A percentile compares a stretch with the other conserved stretches of the same genome.
These are phyloP conservation scores for Oegoconia quadripuncta DNA, from an alignment of 2,888 invertebrate species.

Conservation along the genomic window DNA sequence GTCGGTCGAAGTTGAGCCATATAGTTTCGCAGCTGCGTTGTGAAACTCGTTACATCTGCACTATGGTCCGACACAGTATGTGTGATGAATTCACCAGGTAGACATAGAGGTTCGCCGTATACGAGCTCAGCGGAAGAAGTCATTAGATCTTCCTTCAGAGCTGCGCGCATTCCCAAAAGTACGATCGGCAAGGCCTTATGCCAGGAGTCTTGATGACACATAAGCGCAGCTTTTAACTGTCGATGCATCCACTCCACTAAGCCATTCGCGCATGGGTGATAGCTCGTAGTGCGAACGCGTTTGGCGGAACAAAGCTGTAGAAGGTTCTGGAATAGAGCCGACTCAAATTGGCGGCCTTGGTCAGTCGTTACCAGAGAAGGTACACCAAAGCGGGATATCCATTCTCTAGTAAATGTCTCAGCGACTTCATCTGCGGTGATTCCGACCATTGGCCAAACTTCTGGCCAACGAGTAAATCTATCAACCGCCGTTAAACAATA, in stretches of 20 bases:
- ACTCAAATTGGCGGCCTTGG: slow-evolving; percentile 33
- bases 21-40: slow-evolving; percentile 1
- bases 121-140: slow-evolving; percentile 27
- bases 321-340: slow-evolving; percentile 18
- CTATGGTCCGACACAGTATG: not conserved
- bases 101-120: slow-evolving; percentile 25
- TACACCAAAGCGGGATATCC: slow-evolving; percentile 52
- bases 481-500: not conserved
- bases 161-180: too few relatives aligned
- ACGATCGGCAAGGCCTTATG: too few relatives aligned
- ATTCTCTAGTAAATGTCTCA: slow-evolving; percentile 34
- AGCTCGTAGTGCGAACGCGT: slow-evolving; percentile 21
- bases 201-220: slow-evolving; percentile 22
- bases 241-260: slow-evolving; percentile 21
- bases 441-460: slow-evolving; percentile 36
- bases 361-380: slow-evolving; percentile 31
- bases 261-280: slow-evolving; percentile 26
- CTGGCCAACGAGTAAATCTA: too few relatives aligned
- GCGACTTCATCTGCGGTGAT: slow-evolving; percentile 43
- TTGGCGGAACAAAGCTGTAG: slow-evolving; percentile 6
- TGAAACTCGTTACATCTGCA: slow-evolving; percentile 4
- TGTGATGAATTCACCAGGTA: slow-evolving; percentile 26
- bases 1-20: slow-evolving; percentile 3
- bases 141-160: slow-evolving; percentile 17
- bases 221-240: slow-evolving; percentile 30